Evolutionary conservation across 2,797 vertebrate genomes (phyloP), one percentile per base, ranked within the genome.

Genomic region (Pseudotriccus pelzelni): DNA sequence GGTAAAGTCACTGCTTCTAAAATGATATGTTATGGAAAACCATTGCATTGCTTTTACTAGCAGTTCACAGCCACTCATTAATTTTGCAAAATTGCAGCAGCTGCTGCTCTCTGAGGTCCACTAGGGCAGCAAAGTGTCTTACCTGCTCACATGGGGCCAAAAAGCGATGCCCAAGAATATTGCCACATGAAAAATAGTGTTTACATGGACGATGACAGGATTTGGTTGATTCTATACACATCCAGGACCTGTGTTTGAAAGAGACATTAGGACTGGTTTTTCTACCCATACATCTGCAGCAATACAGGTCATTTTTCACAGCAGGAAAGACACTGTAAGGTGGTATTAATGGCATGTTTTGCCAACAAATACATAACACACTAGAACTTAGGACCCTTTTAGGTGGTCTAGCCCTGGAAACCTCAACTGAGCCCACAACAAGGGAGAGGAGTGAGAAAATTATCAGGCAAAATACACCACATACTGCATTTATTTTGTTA

Each of bases 11-110:
- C 47, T 76, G 24, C 74, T 94, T 91, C 59, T 84, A 67, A 96
- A 91, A 93, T 89, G 63, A 74, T 92, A 78, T 77, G 82, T 94
- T 93, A 88, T 87, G 95, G 93, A 94, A 96, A 96, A 82, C 74
- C 41, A 13, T 96, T 91, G 70, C 89, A 74, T 93, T 84, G 77
- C 68, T 94, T 93, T 74, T 82, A 68, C 81, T 90, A 82, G 78
- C 37, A 73, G 70, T 72, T 96, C 85, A 87, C 74, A 84, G 70
- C 43, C 95, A 88, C 52, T 86, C 91, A 84, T 95, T 91, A 93
- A 96, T 95, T 97, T 90, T 88, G 67, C 44, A 84, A 79, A 94
- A 90, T 24, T 82, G 49, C 44, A 86, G 74, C 89, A 87, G 77
- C 74, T 88, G 89, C 70, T 90, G 36, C 39, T 91, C 63, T 87